These are phyloP conservation scores for Goniozus legneri DNA, from an alignment of 1,140 invertebrate species.

Conservation along the genomic window DNA sequence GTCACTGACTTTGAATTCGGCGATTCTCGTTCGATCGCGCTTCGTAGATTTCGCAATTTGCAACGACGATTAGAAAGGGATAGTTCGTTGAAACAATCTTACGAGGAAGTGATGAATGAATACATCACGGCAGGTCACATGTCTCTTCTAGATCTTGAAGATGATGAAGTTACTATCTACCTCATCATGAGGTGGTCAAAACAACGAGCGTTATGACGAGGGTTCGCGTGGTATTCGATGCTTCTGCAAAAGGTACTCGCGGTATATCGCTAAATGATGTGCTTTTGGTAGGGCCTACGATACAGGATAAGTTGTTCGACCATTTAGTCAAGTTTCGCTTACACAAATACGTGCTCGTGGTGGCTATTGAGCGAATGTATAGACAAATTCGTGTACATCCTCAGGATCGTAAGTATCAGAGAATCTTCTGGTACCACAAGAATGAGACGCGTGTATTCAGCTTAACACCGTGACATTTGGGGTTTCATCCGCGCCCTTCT, in stretches of 20 bases:
- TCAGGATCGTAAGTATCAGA: neutral
- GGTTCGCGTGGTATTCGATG: neutral
- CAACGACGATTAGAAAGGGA: constrained; percentile 6
- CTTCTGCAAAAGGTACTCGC: neutral
- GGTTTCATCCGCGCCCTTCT: neutral
- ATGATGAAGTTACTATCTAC: neutral
- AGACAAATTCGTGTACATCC: constrained; percentile 2
- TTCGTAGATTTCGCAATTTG: constrained; percentile 8
- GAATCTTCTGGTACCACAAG: neutral
- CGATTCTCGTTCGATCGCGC: constrained; percentile 3
- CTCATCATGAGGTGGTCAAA: constrained; percentile 5
- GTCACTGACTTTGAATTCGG: constrained; percentile 5
- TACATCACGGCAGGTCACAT: neutral
- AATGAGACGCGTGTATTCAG: neutral
- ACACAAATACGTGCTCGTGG: neutral
- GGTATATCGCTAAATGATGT: neutral
- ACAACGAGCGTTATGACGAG: neutral
- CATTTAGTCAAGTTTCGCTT: neutral
- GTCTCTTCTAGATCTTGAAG: neutral
- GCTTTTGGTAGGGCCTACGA: neutral
- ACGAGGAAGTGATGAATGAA: constrained; percentile 7
- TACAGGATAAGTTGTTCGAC: neutral
- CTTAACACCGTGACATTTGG: neutral
- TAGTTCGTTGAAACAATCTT: constrained; percentile 1
- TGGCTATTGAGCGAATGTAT: constrained; percentile 3